Evolutionary conservation across 2,797 vertebrate genomes (phyloP), one percentile per base, ranked within the genome.

Genomic region (Chelmon rostratus): DNA sequence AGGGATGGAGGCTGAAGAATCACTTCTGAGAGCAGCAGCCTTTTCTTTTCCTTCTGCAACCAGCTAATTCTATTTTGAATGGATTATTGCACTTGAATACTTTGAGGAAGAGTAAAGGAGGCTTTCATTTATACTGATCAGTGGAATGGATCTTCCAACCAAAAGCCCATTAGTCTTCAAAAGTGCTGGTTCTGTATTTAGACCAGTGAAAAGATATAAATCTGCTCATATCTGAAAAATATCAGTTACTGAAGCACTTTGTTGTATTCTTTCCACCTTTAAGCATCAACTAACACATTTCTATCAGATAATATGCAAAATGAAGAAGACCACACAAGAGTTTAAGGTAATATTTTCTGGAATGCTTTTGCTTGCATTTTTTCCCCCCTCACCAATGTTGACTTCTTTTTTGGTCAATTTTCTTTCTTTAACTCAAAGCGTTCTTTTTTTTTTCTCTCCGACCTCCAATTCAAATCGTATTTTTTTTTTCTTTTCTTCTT

Each of bases 341-440:
- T 95, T 94, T 81, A 94, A 93, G 93, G 70, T 94, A 84, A 93
- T 93, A 91, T 92, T 95, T 94, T 94, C 93, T 95, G 94, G 97
- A 97, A 98, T 97, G 98, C 97, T 96, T 97, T 90, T 89, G 92
- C 89, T 92, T 81, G 62, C 11, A 58, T 83, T 79, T 86, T 85
- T 35, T 62, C 10, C 23, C 8, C 68, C 37, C 2, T 79, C 71
- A 70, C 89, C 87, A 94, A 93, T 90, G 28, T 93, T 90, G 86
- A 92, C 19, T 77, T 79, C 23, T 68, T 86, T 82, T 71, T 47
- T 37, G 16, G 19, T 87, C 59, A 58, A 54, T 73, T 70, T 76
- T 84, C 47, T 86, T 73, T 68, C 89, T 91, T 91, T 78, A 92
- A 79, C 38, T 79, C 47, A 64, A 68, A 71, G 25, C 46, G 0